phyloP scores from a whole-genome alignment of 1,140 invertebrate species.

The Temnothorax longispinosus region DNA sequence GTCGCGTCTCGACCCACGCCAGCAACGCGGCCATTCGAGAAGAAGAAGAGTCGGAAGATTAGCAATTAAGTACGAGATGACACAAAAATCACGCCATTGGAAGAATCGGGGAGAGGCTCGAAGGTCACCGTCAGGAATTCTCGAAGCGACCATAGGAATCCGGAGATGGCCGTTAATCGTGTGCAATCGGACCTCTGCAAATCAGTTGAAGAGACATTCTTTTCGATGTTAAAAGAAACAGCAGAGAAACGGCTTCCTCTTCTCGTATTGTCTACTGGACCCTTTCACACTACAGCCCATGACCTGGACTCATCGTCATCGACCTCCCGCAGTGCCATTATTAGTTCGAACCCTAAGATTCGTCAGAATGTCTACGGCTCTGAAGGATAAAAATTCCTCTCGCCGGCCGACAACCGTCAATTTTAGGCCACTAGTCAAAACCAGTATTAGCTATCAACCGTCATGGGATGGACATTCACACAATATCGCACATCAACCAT shows the following conservation, averaged over 20 bases:
- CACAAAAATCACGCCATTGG: too few species aligned
- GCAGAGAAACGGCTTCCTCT: not conserved
- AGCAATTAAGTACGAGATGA: not conserved
- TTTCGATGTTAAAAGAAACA: slow-evolving; percentile 4
- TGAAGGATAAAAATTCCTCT: not conserved
- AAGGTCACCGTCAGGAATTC: not conserved
- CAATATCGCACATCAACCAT: not conserved
- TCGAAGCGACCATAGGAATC: not conserved
- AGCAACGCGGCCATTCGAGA: not conserved
- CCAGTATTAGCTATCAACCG: slow-evolving; percentile 68
- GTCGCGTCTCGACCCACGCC: not conserved
- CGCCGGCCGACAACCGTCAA: not conserved
- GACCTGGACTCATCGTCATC: not conserved
- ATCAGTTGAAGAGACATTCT: not conserved
- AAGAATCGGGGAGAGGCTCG: not conserved
- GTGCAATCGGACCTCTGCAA: not conserved
- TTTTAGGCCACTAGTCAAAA: slow-evolving; percentile 64
- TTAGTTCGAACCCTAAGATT: not conserved
- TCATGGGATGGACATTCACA: not conserved
- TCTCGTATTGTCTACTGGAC: not conserved
- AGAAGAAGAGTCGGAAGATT: not conserved
- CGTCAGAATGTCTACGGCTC: not conserved
- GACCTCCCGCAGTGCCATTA: slow-evolving; percentile 7
- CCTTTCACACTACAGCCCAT: not conserved
- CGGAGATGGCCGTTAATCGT: not conserved